Evolutionary conservation across 2,113 vertebrate genomes (phyloP).

Genomic region (Pollimyrus isidori): DNA sequence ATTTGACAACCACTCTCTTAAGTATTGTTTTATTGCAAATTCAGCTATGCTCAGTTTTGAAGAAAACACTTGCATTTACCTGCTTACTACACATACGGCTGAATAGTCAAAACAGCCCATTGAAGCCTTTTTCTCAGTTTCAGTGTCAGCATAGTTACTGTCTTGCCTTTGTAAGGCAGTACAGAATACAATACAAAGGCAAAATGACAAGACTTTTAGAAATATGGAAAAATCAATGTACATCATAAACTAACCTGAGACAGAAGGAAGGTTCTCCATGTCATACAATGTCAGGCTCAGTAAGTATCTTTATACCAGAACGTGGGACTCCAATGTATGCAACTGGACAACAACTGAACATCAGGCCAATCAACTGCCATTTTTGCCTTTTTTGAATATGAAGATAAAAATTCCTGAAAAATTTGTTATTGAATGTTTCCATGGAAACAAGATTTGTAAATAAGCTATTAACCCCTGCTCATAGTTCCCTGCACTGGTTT

Average conservation of each 20-base stretch:
- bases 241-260: neutral
- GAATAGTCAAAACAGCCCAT: neutral
- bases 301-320: conserved; percentile 17
- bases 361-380: neutral
- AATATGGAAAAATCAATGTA: neutral
- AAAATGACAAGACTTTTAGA: neutral
- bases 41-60: neutral
- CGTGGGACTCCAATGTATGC: conserved; percentile 1
- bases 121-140: neutral
- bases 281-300: conserved; percentile 13
- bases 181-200: neutral
- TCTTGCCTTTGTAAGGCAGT: neutral
- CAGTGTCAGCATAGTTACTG: neutral
- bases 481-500: neutral
- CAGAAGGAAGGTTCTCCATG: neutral
- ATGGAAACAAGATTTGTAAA: conserved; percentile 9
- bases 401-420: neutral
- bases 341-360: neutral
- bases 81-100: neutral
- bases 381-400: conserved; percentile 17
- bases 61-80: neutral
- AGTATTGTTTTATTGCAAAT: neutral
- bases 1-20: neutral
- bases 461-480: neutral
- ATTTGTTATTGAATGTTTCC: neutral